phyloP scores from a whole-genome alignment of 2,888 invertebrate genomes.

The Thera britannica region DNA sequence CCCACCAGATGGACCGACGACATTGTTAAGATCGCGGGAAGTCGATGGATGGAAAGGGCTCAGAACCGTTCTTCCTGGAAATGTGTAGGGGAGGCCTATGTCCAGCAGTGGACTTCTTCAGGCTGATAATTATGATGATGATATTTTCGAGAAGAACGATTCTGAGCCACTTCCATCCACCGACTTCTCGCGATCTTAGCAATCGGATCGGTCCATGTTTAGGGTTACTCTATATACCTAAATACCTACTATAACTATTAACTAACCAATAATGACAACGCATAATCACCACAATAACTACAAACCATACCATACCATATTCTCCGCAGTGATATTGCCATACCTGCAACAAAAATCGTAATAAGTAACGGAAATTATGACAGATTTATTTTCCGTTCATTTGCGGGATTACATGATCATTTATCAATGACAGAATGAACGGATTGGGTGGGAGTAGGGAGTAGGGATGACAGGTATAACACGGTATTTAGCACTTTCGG shows the following conservation, averaged over 20 bases:
- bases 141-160: no score
- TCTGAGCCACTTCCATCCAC: no score
- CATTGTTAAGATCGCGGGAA: no score
- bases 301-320: not conserved
- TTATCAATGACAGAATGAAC: slow-evolving; percentile 25
- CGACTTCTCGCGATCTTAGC: no score
- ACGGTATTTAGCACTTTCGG: not conserved
- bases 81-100: no score
- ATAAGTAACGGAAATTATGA: slow-evolving; percentile 23
- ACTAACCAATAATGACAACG: not conserved
- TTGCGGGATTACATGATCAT: slow-evolving; percentile 29
- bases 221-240: no score
- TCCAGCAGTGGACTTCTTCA: no score
- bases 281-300: not conserved
- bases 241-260: not conserved
- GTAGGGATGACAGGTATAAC: slow-evolving; percentile 24
- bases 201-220: no score
- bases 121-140: no score
- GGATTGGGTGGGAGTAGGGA: slow-evolving; percentile 13
- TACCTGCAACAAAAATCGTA: slow-evolving; percentile 34
- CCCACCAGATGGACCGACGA: no score
- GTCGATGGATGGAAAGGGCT: no score
- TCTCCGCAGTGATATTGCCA: slow-evolving; percentile 7
- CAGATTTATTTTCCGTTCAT: slow-evolving; percentile 36
- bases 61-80: no score